Base-by-base conservation (phyloP, 2,113 vertebrate species). In the Hypanus sabinus region DNA sequence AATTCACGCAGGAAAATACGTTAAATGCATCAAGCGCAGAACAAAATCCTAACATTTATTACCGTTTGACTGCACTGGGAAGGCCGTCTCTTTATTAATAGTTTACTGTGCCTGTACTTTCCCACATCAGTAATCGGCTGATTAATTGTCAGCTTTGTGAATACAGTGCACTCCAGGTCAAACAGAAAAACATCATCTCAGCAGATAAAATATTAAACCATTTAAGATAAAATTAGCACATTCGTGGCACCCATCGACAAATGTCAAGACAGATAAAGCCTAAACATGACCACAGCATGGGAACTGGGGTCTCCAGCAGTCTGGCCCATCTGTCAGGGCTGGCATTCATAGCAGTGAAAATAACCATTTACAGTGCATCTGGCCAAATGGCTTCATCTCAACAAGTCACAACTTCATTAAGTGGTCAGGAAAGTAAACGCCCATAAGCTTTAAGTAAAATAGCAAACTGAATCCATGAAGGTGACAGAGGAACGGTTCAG, bases 221-320 rank as follows among this genome's bases (percentile, higher is more conserved):
- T 96, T 97, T 97, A 97, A 95, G 96, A 96, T 96, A 95, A 95
- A 96, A 97, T 97, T 96, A 97, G 95, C 95, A 96, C 95, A 96
- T 96, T 96, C 95, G 94, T 95, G 91, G 94, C 0, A 71, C 70
- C 94, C 94, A 94, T 94, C 27, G 91, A 75, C 70, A 38, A 93
- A 73, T 55, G 68, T 71, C 68, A 93, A 93, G 36, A 30, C 36
- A 73, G 91, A 93, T 93, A 95, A 96, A 93, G 8, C 18, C 94
- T 94, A 95, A 94, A 94, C 70, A 94, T 95, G 95, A 94, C 95
- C 94, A 95, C 93, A 76, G 71, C 94, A 95, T 95, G 94, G 94
- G 96, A 97, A 95, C 94, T 94, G 96, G 94, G 95, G 94, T 95
- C 95, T 97, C 97, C 96, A 95, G 96, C 95, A 95, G 97, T 94